Conservation (phyloP, 2,797 vertebrate species). For the Manis javanica region DNA sequence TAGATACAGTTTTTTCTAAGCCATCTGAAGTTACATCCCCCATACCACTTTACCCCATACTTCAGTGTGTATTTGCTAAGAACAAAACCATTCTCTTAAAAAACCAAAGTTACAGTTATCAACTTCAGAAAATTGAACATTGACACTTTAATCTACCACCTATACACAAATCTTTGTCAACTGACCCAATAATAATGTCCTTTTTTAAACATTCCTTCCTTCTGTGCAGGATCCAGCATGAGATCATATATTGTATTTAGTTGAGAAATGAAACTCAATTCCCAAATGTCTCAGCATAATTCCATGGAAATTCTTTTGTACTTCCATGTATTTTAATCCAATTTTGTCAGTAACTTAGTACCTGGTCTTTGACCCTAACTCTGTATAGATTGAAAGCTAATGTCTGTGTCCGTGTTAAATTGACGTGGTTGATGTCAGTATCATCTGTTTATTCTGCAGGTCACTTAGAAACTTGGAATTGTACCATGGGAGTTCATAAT, state of each 20-base stretch:
- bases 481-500: not conserved
- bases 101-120: not conserved
- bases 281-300: conserved; percentile 27
- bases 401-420: not conserved
- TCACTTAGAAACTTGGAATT: conserved; percentile 41
- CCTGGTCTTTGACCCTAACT: conserved; percentile 22
- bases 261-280: conserved; percentile 53
- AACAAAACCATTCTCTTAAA: conserved; percentile 31
- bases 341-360: not conserved
- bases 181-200: not conserved
- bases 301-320: not conserved
- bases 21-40: not conserved
- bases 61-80: not conserved
- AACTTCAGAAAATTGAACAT: conserved; percentile 28
- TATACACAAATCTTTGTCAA: not conserved
- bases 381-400: not conserved
- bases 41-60: not conserved
- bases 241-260: not conserved
- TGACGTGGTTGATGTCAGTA: conserved; percentile 13
- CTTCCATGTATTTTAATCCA: not conserved
- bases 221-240: not conserved
- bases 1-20: not conserved
- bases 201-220: not conserved
- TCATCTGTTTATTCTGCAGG: conserved; percentile 54
- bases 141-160: not conserved